Percentiles rank a stretch among this genome's conserved stretches.
Evolutionary conservation across 2,888 invertebrate species (phyloP).

Genomic region (Caenorhabditis becei): DNA sequence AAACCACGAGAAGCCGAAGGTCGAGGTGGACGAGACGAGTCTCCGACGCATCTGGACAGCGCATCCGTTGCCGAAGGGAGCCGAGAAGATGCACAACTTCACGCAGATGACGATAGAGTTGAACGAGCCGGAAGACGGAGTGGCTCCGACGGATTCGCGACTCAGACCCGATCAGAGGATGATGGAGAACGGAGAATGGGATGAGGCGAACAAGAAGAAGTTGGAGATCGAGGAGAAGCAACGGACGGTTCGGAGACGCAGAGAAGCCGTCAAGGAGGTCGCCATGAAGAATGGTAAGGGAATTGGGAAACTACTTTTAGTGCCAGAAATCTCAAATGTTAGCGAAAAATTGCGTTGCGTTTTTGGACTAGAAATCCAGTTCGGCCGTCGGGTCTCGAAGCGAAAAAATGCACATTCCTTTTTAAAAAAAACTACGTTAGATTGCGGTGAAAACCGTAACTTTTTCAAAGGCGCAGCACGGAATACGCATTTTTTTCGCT

Average conservation of each 20-base stretch:
- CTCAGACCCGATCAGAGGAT: slow-evolving; percentile 95
- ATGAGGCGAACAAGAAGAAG: slow-evolving; percentile 88
- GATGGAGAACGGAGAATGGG: slow-evolving; percentile 91
- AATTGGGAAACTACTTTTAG: no score
- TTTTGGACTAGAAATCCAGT: no score
- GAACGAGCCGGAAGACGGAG: slow-evolving; percentile 93
- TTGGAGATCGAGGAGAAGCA: slow-evolving; percentile 95
- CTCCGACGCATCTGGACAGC: slow-evolving; percentile 92
- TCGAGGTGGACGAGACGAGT: slow-evolving; percentile 88
- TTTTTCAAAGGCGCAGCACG: no score
- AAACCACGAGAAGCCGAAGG: slow-evolving; percentile 86
- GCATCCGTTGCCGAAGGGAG: slow-evolving; percentile 86
- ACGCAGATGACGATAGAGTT: slow-evolving; percentile 95
- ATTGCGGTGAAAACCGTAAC: no score
- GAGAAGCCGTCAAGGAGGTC: slow-evolving; percentile 89
- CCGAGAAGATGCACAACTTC: slow-evolving; percentile 92
- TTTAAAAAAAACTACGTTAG: no score
- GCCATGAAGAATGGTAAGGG: slow-evolving; percentile 83
- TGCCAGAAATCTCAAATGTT: no score
- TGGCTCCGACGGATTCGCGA: slow-evolving; percentile 96
- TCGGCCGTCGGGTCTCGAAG: no score
- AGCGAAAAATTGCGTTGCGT: no score
- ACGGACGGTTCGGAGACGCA: slow-evolving; percentile 87
- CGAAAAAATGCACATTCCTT: no score
- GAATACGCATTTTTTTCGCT: no score